phyloP scores from a whole-genome alignment of 2,113 vertebrate species.

The Chelonoidis abingdonii region DNA sequence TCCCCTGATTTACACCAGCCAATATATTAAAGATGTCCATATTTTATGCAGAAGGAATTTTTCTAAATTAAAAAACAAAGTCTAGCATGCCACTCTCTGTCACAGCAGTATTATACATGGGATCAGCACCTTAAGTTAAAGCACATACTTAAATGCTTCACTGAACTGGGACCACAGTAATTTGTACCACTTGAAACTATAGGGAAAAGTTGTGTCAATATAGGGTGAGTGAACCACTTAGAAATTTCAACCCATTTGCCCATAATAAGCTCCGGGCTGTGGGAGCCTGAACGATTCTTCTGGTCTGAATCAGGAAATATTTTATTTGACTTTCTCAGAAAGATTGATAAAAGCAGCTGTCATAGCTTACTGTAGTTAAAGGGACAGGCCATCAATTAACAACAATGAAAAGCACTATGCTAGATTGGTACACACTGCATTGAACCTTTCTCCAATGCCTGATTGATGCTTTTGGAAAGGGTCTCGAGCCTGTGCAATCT shows the following conservation, averaged over 20 bases:
- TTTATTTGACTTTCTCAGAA: not conserved
- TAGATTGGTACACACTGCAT: rapidly evolving
- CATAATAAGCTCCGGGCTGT: not conserved
- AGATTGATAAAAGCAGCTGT: not conserved
- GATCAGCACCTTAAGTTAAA: not conserved
- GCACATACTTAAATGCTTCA: not conserved
- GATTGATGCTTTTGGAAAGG: not conserved
- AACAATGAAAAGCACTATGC: not conserved
- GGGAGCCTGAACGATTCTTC: not conserved
- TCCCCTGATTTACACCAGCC: not conserved
- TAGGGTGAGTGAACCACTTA: not conserved
- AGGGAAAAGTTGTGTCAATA: not conserved
- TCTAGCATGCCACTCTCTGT: not conserved
- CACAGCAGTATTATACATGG: not conserved
- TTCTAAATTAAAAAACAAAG: not conserved
- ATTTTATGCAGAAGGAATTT: not conserved
- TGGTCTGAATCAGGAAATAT: not conserved
- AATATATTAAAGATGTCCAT: not conserved
- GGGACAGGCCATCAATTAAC: not conserved
- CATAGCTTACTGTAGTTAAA: not conserved
- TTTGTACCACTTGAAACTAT: not conserved
- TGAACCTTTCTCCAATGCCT: not conserved
- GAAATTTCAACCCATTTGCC: slow-evolving; percentile 1
- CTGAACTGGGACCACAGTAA: not conserved
- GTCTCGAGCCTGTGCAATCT: not conserved